Conservation (phyloP, 2,113 vertebrate genomes). For the Dinomys branickii region DNA sequence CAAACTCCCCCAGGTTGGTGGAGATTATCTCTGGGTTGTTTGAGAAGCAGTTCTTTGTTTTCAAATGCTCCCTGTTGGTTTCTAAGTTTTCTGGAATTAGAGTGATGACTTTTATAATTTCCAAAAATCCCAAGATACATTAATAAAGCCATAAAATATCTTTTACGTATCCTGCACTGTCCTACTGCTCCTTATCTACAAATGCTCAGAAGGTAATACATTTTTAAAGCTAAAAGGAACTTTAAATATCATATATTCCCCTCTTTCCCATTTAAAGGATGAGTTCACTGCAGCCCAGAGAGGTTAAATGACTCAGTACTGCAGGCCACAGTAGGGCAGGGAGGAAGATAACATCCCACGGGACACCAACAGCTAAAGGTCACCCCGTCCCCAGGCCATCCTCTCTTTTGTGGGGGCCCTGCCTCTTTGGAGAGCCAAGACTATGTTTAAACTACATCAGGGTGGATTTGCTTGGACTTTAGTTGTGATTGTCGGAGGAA, state of each 20-base stretch:
- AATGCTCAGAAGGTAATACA: background rate
- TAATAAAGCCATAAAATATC: background rate
- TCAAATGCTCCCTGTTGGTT: background rate
- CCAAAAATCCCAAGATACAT: background rate
- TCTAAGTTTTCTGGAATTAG: slow-evolving; percentile 36
- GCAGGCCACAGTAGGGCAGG: too few species aligned
- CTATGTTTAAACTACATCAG: background rate
- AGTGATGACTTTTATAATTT: slow-evolving; percentile 32
- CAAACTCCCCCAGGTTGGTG: background rate
- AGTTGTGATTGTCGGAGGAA: background rate
- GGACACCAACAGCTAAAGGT: background rate
- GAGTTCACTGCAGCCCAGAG: background rate
- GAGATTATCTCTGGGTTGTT: background rate
- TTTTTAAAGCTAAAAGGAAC: background rate
- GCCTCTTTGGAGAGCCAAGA: background rate
- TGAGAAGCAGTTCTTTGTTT: background rate
- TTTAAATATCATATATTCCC: background rate
- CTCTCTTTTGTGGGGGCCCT: background rate
- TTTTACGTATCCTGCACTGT: background rate
- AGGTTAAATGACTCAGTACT: background rate
- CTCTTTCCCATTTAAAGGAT: background rate
- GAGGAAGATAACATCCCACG: background rate
- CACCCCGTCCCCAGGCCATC: rapidly evolving
- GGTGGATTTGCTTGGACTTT: background rate
- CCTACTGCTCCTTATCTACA: background rate